Conservation (phyloP, 2,113 vertebrate species). For the Smithornis capensis region DNA sequence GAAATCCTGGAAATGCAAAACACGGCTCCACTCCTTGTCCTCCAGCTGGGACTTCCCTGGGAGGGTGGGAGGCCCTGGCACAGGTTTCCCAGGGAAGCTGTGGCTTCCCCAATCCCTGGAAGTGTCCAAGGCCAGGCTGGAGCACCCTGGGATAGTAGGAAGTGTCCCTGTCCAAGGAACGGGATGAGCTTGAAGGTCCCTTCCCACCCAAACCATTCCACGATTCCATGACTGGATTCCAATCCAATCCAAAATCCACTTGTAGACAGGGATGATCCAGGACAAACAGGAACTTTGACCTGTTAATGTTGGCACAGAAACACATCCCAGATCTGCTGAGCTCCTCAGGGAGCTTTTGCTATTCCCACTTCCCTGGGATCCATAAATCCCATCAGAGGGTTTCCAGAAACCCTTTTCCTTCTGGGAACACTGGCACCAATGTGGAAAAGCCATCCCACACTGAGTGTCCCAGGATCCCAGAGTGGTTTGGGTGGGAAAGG, state of each 20-base stretch:
- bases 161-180: too few species aligned
- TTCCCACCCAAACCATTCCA: not conserved
- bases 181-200: not conserved
- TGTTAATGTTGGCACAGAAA: too few species aligned
- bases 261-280: not conserved
- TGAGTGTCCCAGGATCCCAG: not conserved
- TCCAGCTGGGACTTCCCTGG: not conserved
- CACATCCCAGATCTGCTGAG: not conserved
- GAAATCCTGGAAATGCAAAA: too few species aligned
- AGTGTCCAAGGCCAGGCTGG: not conserved
- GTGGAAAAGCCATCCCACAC: not conserved
- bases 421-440: not conserved
- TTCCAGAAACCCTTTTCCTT: not conserved
- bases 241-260: not conserved
- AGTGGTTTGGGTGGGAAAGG: not conserved
- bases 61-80: not conserved
- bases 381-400: too few species aligned
- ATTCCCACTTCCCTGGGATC: not conserved
- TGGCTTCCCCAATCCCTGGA: not conserved
- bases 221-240: not conserved
- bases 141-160: not conserved
- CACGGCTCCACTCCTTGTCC: too few species aligned
- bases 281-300: not conserved
- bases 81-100: not conserved
- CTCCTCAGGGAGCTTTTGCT: not conserved